Conservation (phyloP, 2,797 vertebrate genomes). For the Petrocephalus sullivani region DNA sequence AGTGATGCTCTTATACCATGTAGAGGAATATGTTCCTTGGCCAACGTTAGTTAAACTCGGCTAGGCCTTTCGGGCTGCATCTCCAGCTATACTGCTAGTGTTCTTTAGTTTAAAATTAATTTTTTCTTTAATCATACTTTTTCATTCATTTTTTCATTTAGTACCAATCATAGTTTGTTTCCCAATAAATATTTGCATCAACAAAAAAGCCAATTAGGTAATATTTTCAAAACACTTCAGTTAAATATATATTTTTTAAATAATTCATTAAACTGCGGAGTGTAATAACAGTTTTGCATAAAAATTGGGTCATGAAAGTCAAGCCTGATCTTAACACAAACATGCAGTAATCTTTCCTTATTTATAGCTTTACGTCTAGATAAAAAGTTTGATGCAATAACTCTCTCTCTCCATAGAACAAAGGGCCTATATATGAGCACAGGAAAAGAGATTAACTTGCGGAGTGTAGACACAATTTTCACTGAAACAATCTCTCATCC, state of each 20-base stretch:
- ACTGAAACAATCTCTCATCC: conserved; percentile 2
- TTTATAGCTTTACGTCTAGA: not conserved
- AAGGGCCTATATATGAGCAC: not conserved
- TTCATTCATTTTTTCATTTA: not conserved
- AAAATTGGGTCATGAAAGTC: not conserved
- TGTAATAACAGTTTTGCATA: not conserved
- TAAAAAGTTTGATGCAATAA: not conserved
- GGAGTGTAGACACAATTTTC: not conserved
- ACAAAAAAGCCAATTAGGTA: not conserved
- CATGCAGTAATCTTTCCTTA: not conserved
- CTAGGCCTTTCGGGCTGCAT: not conserved
- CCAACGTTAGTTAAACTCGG: not conserved
- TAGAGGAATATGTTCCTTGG: not conserved
- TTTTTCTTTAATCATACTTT: not conserved
- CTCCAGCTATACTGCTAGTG: not conserved
- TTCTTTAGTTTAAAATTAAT: not conserved
- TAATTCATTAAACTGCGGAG: not conserved
- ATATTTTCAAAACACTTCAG: not conserved
- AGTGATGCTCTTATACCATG: not conserved
- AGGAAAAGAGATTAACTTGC: conserved; percentile 4
- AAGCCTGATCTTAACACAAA: not conserved
- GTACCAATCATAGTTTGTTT: not conserved
- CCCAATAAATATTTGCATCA: not conserved
- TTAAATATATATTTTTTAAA: not conserved
- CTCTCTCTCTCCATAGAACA: not conserved